Base-by-base conservation (phyloP, 2,888 invertebrate species). In the Morpho helenor region DNA sequence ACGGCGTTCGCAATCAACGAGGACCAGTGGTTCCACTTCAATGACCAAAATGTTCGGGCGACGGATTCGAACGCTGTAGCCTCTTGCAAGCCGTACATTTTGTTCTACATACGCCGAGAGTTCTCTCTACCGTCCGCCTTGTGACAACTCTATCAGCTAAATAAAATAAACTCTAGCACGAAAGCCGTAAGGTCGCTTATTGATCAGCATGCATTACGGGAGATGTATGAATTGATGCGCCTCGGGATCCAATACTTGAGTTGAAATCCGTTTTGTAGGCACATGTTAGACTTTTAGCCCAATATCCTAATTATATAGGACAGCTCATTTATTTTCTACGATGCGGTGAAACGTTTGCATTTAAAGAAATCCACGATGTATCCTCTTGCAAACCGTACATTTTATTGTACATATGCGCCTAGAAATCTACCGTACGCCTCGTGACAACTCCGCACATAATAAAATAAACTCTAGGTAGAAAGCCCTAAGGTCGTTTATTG, bases 11-110 rank as follows among this genome's bases (percentile, higher is more conserved):
- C 96, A 50, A 93, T 94, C 68, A 95, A 95, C 88, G 95, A 95
- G 68, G 93, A 93, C 52, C 93, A 94, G 68, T 96, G 96, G 96
- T 95, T 95, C 86, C 96, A 96, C 82, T 96, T 96, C 91, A 96
- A 96, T 88, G 96, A 96, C 85, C 95, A 95, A 72, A 93, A 94
- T 1, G 96, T 96, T n/a, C 93, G 95, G 44, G 92, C 93, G 23
- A 92, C 94, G 49, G 93, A 93, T 68, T 90, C 91, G 22, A 90
- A 91, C 48, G 92, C 93, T 1, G 96, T 96, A 52, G 93, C 94
- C 16, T 92, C 93, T 68, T 95, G 96, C 84, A 96, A 96, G 84
- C 96, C 96, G 10, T 96, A 96, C 91, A 95, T 96, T 68, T 91
- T 96, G 69, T 96, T 96, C 91, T 96, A 96, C 89, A 94, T 95